A percentile compares a stretch with the other conserved stretches of the same genome.
Conservation (phyloP, 2,113 vertebrate species). For the Thomomys bottae region DNA sequence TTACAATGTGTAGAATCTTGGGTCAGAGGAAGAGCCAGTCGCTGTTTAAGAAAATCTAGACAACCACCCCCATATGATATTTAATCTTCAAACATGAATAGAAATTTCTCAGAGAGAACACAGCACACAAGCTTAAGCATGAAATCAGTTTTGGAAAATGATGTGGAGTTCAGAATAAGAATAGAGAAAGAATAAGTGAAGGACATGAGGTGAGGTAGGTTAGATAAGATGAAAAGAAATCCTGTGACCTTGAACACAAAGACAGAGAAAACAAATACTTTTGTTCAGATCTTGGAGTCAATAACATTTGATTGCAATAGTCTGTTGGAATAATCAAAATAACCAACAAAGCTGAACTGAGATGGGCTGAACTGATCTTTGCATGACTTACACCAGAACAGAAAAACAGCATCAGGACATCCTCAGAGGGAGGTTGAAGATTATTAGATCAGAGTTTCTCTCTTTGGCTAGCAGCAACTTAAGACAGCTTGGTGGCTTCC, state of each 20-base stretch:
- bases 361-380: neutral
- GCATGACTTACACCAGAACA: neutral
- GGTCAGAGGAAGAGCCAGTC: neutral
- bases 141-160: constrained; percentile 36
- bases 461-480: neutral
- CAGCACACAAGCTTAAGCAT: neutral
- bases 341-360: neutral
- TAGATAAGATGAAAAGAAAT: neutral
- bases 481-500: neutral
- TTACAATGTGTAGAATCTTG: neutral
- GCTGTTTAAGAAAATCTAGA: neutral
- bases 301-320: neutral
- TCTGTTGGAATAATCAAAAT: neutral
- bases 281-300: neutral
- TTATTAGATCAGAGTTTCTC: neutral
- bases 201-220: neutral
- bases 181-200: neutral
- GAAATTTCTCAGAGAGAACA: constrained; percentile 26
- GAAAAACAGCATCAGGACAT: neutral
- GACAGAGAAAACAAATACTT: neutral
- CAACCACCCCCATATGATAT: neutral
- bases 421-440: neutral
- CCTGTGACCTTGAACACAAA: neutral
- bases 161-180: neutral
- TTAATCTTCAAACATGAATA: constrained; percentile 47